phyloP scores from a whole-genome alignment of 2,797 vertebrate species.

The Cercopithecus neglectus region DNA sequence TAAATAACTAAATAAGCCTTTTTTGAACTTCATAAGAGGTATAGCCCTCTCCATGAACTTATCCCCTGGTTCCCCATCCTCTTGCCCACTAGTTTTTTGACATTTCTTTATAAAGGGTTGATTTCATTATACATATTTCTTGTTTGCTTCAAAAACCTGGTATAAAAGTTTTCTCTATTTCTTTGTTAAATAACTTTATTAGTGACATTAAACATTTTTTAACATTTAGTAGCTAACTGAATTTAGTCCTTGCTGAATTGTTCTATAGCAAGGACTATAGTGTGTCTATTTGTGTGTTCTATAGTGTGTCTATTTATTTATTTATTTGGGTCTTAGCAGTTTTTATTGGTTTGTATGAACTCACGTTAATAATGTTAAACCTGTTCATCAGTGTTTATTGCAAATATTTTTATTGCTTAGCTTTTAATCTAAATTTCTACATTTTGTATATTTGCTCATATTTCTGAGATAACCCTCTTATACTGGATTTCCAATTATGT shows the following conservation, averaged over 20 bases:
- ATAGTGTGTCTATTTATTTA: neutral
- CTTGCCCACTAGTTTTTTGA: neutral
- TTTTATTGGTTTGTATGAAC: constrained; percentile 41
- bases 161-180: neutral
- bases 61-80: neutral
- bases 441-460: neutral
- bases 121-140: neutral
- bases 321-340: neutral
- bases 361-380: neutral
- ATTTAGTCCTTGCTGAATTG: neutral
- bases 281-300: neutral
- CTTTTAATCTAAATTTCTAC: constrained; percentile 27
- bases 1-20: neutral
- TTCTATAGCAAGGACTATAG: neutral
- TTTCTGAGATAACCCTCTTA: neutral
- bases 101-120: neutral
- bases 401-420: neutral
- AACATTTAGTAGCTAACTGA: constrained; percentile 12
- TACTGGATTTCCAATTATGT: constrained; percentile 10
- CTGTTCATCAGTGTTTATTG: neutral
- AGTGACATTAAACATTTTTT: neutral
- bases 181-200: neutral
- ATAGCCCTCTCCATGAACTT: neutral
- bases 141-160: neutral
- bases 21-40: neutral